Percentiles rank a stretch among this genome's conserved stretches.
These are phyloP conservation scores for Crypturellus tataupa DNA, from an alignment of 2,797 vertebrate species.

Conservation along the genomic window DNA sequence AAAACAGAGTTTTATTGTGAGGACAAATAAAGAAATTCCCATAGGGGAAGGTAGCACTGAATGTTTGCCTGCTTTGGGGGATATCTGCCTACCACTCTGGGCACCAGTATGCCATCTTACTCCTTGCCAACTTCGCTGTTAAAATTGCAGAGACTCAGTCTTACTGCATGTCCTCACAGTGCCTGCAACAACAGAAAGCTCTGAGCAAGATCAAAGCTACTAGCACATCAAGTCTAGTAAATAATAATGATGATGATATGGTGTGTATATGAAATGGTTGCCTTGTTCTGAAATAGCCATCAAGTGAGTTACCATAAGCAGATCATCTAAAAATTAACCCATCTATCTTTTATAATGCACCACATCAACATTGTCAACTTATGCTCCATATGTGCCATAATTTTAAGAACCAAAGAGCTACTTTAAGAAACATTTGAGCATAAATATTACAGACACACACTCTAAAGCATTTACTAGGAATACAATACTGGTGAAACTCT, in stretches of 20 bases:
- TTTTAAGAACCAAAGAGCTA: background rate
- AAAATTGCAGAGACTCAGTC: background rate
- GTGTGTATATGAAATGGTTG: background rate
- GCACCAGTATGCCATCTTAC: background rate
- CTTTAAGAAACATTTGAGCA: rapidly evolving
- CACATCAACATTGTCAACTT: background rate
- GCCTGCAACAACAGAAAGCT: slow-evolving; percentile 26
- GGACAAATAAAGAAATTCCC: background rate
- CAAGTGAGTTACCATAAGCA: background rate
- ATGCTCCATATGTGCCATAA: background rate
- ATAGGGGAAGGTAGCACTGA: background rate
- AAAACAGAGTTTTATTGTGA: background rate
- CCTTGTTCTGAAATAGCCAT: background rate
- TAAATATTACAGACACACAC: background rate
- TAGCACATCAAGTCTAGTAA: background rate
- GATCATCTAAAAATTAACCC: background rate
- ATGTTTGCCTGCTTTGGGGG: background rate
- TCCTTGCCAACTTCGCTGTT: background rate
- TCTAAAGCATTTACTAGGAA: background rate
- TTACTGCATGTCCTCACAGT: background rate
- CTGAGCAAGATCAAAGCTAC: slow-evolving; percentile 4
- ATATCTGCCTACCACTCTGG: background rate
- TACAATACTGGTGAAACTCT: background rate
- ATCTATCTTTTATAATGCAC: background rate
- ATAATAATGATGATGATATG: background rate